Evolutionary conservation across 2,113 vertebrate species (phyloP).

Genomic region (Dicrurus megarhynchus): DNA sequence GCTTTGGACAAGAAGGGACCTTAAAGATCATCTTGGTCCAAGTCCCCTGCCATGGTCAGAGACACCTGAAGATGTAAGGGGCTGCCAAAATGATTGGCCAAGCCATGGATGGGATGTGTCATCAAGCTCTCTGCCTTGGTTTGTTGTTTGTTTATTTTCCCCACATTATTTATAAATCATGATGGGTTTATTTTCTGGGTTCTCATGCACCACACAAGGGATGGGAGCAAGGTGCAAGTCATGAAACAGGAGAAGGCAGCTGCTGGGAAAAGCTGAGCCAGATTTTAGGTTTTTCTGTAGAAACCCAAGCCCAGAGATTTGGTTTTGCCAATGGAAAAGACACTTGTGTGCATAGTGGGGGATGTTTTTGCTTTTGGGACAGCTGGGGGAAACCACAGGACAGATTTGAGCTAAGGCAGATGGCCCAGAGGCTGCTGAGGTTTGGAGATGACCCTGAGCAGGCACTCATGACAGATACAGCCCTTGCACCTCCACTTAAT

Average conservation of each 20-base stretch:
- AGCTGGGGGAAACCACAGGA: background rate
- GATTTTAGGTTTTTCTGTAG: background rate
- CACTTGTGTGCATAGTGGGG: fast-evolving
- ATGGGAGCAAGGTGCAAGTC: background rate
- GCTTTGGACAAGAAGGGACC: background rate
- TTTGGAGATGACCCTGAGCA: background rate
- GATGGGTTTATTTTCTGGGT: background rate
- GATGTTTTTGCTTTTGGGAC: background rate
- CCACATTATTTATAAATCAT: background rate
- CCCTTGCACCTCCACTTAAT: background rate
- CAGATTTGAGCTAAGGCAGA: background rate
- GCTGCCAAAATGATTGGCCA: background rate
- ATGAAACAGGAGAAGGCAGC: background rate
- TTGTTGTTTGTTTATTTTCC: background rate
- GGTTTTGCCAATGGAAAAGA: background rate
- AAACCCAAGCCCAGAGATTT: background rate
- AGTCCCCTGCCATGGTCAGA: background rate
- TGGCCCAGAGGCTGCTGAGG: background rate
- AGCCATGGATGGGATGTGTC: background rate
- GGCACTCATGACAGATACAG: background rate
- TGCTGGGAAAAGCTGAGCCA: background rate
- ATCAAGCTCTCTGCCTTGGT: background rate
- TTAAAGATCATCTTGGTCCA: background rate
- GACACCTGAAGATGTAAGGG: background rate
- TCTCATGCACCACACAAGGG: fast-evolving